Base-by-base conservation (phyloP, 2,888 invertebrate genomes). In the Cryptosula pallasiana region DNA sequence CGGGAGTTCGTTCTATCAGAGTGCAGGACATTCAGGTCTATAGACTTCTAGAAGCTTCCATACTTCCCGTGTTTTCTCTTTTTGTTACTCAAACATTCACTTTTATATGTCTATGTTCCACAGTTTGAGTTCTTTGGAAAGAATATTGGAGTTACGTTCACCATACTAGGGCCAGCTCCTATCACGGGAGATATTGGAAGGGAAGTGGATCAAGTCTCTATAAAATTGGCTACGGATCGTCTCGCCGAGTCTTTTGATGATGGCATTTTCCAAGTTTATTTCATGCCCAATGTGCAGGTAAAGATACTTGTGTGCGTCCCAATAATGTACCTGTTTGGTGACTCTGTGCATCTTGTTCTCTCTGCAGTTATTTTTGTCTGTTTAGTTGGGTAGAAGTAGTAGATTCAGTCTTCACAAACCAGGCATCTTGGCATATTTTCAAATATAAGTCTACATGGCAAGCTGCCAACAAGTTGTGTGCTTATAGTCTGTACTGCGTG, bases 21-120 rank as follows among this genome's bases (percentile, higher is more conserved):
- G 70, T 70, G 16, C 70, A 70, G 32, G 70, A 70, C 29, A 36
- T 70, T 36, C 35, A 70, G 70, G 70, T 70, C n/a, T n/a, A n/a
- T n/a, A n/a, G n/a, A n/a, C n/a, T n/a, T n/a, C n/a, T n/a, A n/a
- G n/a, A n/a, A n/a, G n/a, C n/a, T n/a, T n/a, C n/a, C n/a, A n/a
- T n/a, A n/a, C n/a, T n/a, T n/a, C n/a, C n/a, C n/a, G n/a, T n/a
- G n/a, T n/a, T n/a, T n/a, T n/a, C n/a, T n/a, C n/a, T n/a, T n/a
- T n/a, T n/a, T n/a, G n/a, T n/a, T n/a, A n/a, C n/a, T n/a, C n/a
- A n/a, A n/a, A n/a, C n/a, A n/a, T n/a, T n/a, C n/a, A n/a, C n/a
- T n/a, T n/a, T n/a, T n/a, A n/a, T n/a, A n/a, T n/a, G n/a, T n/a
- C n/a, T n/a, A n/a, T n/a, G n/a, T n/a, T n/a, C n/a, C n/a, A 3